Conservation (phyloP, 2,113 vertebrate species). For the Dryoscopus gambensis region DNA sequence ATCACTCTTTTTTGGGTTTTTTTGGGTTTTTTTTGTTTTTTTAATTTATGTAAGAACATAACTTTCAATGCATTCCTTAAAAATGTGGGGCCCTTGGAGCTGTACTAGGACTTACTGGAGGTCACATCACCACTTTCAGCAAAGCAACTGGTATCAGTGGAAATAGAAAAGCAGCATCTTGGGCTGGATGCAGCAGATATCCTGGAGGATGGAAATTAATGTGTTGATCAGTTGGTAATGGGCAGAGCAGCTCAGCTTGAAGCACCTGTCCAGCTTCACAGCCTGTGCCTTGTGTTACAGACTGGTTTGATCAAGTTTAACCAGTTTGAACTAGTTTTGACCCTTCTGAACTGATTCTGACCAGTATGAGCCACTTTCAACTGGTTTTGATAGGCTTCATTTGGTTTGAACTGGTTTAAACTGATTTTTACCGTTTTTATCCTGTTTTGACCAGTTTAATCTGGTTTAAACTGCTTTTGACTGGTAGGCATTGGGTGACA, state of each 20-base stretch:
- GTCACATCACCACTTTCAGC: neutral
- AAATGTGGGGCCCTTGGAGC: neutral
- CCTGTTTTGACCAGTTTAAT: neutral
- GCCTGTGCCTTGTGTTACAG: neutral
- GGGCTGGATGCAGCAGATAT: neutral
- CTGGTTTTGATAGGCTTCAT: neutral
- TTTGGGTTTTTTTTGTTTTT: too few relatives aligned
- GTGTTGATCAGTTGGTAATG: neutral
- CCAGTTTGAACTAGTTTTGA: neutral
- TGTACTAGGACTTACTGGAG: neutral
- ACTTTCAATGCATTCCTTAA: neutral
- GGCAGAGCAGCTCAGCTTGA: neutral
- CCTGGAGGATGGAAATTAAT: neutral
- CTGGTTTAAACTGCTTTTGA: neutral
- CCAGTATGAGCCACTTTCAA: neutral
- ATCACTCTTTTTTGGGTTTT: too few relatives aligned
- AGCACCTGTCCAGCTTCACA: neutral
- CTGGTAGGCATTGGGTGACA: too few relatives aligned
- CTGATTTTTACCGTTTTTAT: neutral
- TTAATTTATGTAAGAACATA: neutral
- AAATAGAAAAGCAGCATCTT: neutral
- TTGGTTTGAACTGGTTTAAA: neutral
- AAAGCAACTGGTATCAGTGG: neutral
- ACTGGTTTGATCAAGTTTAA: neutral
- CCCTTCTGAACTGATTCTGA: neutral